phyloP scores from a whole-genome alignment of 2,888 invertebrate species.

The Lucinisca nassula region DNA sequence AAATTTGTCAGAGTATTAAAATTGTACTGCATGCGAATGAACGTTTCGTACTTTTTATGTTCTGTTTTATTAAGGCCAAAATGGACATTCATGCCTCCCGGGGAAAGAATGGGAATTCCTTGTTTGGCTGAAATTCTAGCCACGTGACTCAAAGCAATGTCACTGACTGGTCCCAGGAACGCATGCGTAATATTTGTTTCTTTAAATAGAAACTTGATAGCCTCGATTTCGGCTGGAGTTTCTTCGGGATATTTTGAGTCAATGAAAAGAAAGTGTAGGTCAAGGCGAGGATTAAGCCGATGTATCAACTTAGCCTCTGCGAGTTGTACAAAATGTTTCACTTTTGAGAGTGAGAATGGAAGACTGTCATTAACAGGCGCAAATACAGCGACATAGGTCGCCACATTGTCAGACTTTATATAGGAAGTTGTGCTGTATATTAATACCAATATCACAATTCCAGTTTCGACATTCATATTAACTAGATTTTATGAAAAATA shows the following conservation, averaged over 20 bases:
- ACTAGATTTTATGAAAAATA: no score
- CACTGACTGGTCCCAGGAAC: conserved; percentile 53
- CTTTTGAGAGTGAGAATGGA: conserved; percentile 14
- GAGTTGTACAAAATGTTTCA: conserved; percentile 41
- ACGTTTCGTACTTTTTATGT: conserved; percentile 23
- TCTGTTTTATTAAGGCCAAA: conserved; percentile 51
- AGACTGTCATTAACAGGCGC: conserved; percentile 33
- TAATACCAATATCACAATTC: no score
- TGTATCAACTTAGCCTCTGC: conserved; percentile 6
- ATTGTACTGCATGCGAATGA: conserved; percentile 49
- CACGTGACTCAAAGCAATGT: conserved; percentile 34
- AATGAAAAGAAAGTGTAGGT: conserved; percentile 1
- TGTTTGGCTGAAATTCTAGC: conserved; percentile 47
- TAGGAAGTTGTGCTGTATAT: no score
- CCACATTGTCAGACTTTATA: not conserved
- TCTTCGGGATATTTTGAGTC: conserved; percentile 50
- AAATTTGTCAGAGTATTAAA: conserved; percentile 12
- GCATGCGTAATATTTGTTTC: conserved; percentile 4
- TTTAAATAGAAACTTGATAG: conserved; percentile 31
- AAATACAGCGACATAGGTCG: conserved; percentile 29
- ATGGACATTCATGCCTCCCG: conserved; percentile 52
- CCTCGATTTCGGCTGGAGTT: conserved; percentile 33
- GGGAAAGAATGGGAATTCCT: conserved; percentile 52
- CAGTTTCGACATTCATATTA: no score
- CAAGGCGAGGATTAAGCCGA: conserved; percentile 16